These are phyloP conservation scores for Aplocera efformata DNA, from an alignment of 2,888 invertebrate species.

Conservation along the genomic window DNA sequence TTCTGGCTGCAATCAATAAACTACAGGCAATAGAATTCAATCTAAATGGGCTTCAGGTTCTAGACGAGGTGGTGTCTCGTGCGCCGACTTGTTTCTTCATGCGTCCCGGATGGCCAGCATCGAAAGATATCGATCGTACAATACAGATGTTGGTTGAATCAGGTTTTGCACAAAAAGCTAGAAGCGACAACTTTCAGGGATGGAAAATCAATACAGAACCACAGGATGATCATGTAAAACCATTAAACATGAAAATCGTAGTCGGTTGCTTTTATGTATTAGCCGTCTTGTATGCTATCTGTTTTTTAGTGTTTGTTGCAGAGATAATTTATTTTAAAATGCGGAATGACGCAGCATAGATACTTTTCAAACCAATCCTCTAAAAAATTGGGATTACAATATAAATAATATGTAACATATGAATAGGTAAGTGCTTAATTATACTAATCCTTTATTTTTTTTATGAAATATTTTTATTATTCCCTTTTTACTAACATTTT, in stretches of 20 bases:
- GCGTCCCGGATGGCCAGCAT: constrained; percentile 54
- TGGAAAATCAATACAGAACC: constrained; percentile 9
- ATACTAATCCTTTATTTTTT: no score
- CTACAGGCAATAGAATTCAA: constrained; percentile 25
- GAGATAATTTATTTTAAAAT: constrained; percentile 44
- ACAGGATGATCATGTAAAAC: constrained; percentile 8
- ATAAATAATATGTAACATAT: no score
- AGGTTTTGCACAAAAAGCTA: constrained; percentile 37
- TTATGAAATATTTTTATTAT: no score
- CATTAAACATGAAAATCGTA: constrained; percentile 37
- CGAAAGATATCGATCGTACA: constrained; percentile 31
- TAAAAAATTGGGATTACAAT: no score
- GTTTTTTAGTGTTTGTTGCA: constrained; percentile 34
- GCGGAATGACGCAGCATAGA: no score
- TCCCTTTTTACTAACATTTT: no score
- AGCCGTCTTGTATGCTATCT: constrained; percentile 35
- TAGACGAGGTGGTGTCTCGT: constrained; percentile 35
- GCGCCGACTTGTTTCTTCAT: constrained; percentile 39
- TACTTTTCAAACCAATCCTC: no score
- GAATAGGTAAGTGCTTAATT: no score
- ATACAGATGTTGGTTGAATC: constrained; percentile 38
- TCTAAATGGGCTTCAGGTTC: constrained; percentile 40
- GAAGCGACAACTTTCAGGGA: constrained; percentile 17
- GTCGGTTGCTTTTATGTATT: constrained; percentile 49
- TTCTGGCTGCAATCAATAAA: constrained; percentile 39